phyloP scores from a whole-genome alignment of 2,113 vertebrate species.

The Alaudala cheleensis region DNA sequence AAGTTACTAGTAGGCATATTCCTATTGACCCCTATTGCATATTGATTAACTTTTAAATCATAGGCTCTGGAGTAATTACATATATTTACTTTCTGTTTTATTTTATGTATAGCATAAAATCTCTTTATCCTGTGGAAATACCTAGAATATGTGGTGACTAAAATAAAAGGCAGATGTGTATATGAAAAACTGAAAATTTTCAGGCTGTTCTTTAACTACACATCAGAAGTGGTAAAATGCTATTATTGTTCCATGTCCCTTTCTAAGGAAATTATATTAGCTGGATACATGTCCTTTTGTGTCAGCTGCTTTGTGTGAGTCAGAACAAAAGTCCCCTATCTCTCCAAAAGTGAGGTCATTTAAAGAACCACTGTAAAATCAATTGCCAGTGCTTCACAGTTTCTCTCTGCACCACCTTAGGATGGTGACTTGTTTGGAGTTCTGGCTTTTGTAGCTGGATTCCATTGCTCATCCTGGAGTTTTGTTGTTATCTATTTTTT shows the following conservation, averaged over 20 bases:
- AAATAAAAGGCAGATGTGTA: neutral
- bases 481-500: neutral
- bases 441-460: neutral
- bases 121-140: neutral
- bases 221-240: neutral
- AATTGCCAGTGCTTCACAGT: neutral
- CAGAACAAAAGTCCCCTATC: neutral
- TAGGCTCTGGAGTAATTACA: neutral
- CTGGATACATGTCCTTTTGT: neutral
- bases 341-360: neutral
- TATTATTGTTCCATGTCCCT: conserved; percentile 36
- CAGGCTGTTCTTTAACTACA: neutral
- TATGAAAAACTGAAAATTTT: neutral
- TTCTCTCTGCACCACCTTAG: neutral
- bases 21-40: neutral
- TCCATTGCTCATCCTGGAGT: neutral
- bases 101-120: neutral
- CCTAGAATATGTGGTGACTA: neutral
- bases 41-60: neutral
- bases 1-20: conserved; percentile 1
- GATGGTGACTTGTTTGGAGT: neutral
- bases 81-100: neutral
- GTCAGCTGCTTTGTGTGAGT: neutral
- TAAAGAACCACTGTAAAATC: neutral
- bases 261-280: conserved; percentile 15